Base-by-base conservation (phyloP, 2,797 vertebrate genomes). In the Carapus acus region DNA sequence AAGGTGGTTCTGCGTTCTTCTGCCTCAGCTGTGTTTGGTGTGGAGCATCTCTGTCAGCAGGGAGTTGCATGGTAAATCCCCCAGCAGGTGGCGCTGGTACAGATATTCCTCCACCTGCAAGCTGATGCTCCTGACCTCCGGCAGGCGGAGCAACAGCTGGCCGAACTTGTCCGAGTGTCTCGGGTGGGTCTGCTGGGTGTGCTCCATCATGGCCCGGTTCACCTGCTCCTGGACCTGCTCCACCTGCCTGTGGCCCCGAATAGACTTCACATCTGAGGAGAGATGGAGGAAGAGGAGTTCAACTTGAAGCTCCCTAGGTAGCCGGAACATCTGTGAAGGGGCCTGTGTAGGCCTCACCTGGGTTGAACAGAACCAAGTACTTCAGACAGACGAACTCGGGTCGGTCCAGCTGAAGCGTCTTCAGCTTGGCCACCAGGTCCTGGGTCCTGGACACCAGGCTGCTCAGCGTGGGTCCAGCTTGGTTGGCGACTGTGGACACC, bases 31-130 rank as follows among this genome's bases (percentile, higher is more conserved):
- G 24, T 27, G 24, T 27, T 27, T 27, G 24, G 24, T 80, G 49
- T 91, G 89, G 49, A 91, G 85, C 90, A 91, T 91, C 73, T 91
- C 90, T 0, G 87, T 86, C 29, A 91, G 85, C 15, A 91, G 71
- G 14, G 88, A 90, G 83, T 91, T 91, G 71, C 90, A 91, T 18
- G 90, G 90, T 45, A 91, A 74, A 61, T 91, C 90, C 7, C 90
- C 90, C 65, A 86, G 78, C 49, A 91, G 86, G 62, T 91, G 90
- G 51, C 89, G 88, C 80, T 88, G 87, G 68, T 91, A 90, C 71
- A 91, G 78, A 71, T 91, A 91, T 67, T 91, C 88, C 71, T 91
- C 89, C 22, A 89, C 83, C 68, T 89, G 90, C 61, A 90, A 71
- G 56, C 90, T 89, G 19, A 91, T 90, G 86, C 88, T 88, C 51